Evolutionary conservation across 2,797 vertebrate genomes (phyloP).

Genomic region (Limosa lapponica): DNA sequence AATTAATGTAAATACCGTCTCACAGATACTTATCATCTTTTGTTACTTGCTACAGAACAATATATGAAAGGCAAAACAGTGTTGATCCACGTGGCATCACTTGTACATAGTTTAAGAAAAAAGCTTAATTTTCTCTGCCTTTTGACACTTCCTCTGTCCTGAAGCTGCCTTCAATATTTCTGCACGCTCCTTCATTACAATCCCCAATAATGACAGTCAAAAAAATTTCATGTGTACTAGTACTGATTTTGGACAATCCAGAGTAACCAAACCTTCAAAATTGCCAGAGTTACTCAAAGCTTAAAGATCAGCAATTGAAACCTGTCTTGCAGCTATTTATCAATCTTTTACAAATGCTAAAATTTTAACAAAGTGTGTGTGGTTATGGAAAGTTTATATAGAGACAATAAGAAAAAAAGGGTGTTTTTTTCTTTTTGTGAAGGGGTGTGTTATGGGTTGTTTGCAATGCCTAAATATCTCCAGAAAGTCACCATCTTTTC

Average conservation of each 20-base stretch:
- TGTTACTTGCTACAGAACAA: not conserved
- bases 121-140: not conserved
- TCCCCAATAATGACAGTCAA: not conserved
- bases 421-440: accelerated
- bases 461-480: not conserved
- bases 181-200: not conserved
- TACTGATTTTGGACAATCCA: not conserved
- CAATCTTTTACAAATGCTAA: not conserved
- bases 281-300: not conserved
- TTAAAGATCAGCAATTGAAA: not conserved
- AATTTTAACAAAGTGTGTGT: not conserved
- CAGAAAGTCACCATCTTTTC: not conserved
- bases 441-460: not conserved
- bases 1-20: not conserved
- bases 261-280: not conserved
- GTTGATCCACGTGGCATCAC: not conserved
- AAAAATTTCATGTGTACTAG: not conserved
- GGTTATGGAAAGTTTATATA: not conserved
- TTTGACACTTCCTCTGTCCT: not conserved
- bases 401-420: not conserved
- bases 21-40: not conserved
- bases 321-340: not conserved
- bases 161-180: not conserved
- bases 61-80: not conserved
- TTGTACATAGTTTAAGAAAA: not conserved